Percentiles rank a stretch among this genome's conserved stretches.
These are phyloP conservation scores for Trochalopteron elliotii DNA, from an alignment of 2,113 vertebrate genomes.

Conservation along the genomic window DNA sequence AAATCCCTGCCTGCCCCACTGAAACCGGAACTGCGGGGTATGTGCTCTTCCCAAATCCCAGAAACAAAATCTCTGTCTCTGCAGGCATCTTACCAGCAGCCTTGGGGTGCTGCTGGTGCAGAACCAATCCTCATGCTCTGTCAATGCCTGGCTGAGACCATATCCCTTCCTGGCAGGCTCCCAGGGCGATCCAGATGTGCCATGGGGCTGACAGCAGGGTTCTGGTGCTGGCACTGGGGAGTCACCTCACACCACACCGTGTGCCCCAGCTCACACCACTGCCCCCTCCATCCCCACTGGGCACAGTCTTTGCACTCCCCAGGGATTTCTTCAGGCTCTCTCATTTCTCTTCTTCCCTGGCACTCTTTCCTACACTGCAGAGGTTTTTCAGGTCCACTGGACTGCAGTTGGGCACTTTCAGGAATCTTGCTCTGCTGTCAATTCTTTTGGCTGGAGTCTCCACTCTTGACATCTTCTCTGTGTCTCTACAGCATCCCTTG, in stretches of 20 bases:
- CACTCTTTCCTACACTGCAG: not conserved
- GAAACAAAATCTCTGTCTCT: not conserved
- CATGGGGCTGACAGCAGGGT: not conserved
- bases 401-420: not conserved
- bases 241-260: fast-evolving
- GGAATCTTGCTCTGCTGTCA: not conserved
- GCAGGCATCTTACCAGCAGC: fast-evolving
- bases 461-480: not conserved
- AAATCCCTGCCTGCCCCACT: not conserved
- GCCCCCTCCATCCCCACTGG: fast-evolving
- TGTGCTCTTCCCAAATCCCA: not conserved
- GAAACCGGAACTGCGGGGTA: not conserved
- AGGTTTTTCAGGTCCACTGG: not conserved
- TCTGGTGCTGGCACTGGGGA: fast-evolving
- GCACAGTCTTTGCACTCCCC: not conserved
- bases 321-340: not conserved
- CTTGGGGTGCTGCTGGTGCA: not conserved
- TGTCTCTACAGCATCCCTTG: not conserved
- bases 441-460: not conserved
- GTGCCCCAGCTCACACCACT: fast-evolving
- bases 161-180: not conserved
- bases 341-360: not conserved
- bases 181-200: not conserved
- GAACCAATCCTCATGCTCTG: fast-evolving
- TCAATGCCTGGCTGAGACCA: not conserved